phyloP scores from a whole-genome alignment of 2,888 invertebrate genomes.

The Bibio marci region DNA sequence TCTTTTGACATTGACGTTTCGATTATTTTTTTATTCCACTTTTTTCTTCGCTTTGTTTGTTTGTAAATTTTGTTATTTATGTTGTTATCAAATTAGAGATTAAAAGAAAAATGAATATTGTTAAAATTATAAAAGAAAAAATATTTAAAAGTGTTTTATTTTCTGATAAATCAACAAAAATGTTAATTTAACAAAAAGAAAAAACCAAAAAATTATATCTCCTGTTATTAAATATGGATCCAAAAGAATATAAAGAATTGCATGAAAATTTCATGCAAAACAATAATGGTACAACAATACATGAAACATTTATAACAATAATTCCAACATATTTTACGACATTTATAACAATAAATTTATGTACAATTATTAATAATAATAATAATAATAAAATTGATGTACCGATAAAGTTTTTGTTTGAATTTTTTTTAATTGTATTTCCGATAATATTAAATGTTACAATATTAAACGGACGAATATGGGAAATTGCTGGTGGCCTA shows the following conservation, averaged over 20 bases:
- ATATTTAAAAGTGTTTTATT: too few species aligned
- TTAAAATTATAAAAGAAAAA: too few species aligned
- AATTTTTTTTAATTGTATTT: conserved; percentile 37
- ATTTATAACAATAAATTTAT: conserved; percentile 14
- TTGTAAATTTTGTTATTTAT: too few species aligned
- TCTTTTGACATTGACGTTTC: too few species aligned
- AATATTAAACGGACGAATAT: conserved; percentile 29
- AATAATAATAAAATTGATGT: neutral
- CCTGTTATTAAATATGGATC: too few species aligned
- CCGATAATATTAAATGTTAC: conserved; percentile 40
- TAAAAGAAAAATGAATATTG: too few species aligned
- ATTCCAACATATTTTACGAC: conserved; percentile 19
- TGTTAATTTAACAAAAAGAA: too few species aligned
- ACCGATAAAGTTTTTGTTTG: conserved; percentile 26
- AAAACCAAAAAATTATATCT: too few species aligned
- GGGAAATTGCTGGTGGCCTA: conserved; percentile 12
- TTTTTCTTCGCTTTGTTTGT: too few species aligned
- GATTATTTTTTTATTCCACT: too few species aligned
- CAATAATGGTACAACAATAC: conserved; percentile 34
- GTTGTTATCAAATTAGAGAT: too few species aligned
- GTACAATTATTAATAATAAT: conserved; percentile 11
- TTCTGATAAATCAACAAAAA: too few species aligned
- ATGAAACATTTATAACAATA: conserved; percentile 32
- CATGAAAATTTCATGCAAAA: conserved; percentile 37
- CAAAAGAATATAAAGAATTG: conserved; percentile 29